Conservation (phyloP, 2,888 invertebrate genomes). For the Tortrix viridana region DNA sequence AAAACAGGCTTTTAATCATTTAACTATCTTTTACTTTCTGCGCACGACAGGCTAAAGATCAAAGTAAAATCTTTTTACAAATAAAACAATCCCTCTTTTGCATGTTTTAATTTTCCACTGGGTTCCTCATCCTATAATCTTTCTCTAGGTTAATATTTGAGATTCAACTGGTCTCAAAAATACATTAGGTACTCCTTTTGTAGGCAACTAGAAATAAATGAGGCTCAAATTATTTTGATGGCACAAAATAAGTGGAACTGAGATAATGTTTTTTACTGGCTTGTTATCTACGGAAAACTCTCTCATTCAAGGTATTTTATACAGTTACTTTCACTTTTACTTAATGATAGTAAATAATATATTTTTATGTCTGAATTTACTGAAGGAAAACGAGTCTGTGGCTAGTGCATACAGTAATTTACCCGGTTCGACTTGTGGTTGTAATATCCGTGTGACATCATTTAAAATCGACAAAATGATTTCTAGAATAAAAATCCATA, state of each 20-base stretch:
- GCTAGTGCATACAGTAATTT: no score
- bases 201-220: constrained; percentile 23
- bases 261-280: neutral
- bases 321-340: constrained; percentile 1
- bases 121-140: constrained; percentile 18
- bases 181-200: constrained; percentile 12
- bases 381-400: no score
- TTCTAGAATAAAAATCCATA: no score
- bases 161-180: constrained; percentile 11
- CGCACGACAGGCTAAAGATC: constrained; percentile 25
- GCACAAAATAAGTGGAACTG: neutral
- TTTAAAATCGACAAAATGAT: no score
- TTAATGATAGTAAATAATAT: neutral
- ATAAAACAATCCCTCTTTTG: constrained; percentile 2
- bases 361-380: neutral
- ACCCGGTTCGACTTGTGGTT: no score
- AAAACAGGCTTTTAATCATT: constrained; percentile 11
- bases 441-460: no score
- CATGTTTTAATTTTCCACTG: constrained; percentile 24
- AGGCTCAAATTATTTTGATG: constrained; percentile 14
- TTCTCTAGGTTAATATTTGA: constrained; percentile 16
- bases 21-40: constrained; percentile 4
- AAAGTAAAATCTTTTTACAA: constrained; percentile 23
- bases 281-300: constrained; percentile 8
- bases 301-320: constrained; percentile 8